Conservation (phyloP, 2,797 vertebrate genomes). For the Loris lydekkerianus region DNA sequence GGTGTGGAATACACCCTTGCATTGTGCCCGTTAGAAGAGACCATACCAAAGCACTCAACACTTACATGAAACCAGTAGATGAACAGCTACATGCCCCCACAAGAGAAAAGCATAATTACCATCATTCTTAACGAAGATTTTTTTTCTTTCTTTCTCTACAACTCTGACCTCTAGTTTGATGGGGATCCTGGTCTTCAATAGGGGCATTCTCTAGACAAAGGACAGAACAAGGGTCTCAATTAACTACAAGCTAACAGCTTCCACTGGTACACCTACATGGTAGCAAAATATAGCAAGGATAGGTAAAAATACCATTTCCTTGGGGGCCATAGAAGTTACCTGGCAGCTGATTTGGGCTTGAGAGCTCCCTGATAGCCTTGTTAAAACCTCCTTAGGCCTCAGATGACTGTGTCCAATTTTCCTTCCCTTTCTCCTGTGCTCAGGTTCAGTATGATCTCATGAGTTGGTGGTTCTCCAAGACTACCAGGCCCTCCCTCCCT, state of each 20-base stretch:
- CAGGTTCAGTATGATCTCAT: background rate
- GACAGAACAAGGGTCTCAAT: background rate
- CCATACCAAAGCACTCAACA: no score
- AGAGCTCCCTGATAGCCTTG: background rate
- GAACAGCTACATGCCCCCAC: no score
- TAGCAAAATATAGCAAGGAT: background rate
- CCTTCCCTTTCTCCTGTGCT: background rate
- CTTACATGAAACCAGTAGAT: no score
- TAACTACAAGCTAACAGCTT: background rate
- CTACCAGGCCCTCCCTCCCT: background rate
- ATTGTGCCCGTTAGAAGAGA: no score
- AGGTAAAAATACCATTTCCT: background rate
- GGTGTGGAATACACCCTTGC: no score
- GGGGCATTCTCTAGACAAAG: background rate
- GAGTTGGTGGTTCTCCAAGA: background rate
- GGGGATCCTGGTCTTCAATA: background rate
- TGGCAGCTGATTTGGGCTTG: background rate
- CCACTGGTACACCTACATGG: background rate
- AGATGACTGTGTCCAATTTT: background rate
- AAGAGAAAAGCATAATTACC: background rate
- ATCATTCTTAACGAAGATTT: background rate
- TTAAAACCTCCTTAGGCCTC: background rate
- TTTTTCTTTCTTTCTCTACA: background rate
- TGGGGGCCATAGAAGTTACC: background rate
- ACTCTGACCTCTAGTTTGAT: background rate